These are phyloP conservation scores for Daphoenositta chrysoptera DNA, from an alignment of 2,113 vertebrate genomes.

Conservation along the genomic window DNA sequence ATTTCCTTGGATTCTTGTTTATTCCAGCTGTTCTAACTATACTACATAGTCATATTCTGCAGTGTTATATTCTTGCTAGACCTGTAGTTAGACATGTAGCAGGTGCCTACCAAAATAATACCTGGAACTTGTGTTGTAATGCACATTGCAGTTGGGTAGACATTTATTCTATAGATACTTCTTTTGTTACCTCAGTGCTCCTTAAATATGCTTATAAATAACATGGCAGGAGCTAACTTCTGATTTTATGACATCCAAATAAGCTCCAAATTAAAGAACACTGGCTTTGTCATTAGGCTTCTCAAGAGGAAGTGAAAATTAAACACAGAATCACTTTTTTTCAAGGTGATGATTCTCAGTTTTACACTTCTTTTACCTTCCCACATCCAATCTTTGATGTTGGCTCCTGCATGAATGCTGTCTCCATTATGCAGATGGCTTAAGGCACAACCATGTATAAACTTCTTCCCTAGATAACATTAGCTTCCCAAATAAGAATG, in stretches of 20 bases:
- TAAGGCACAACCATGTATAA: background rate
- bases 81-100: accelerated
- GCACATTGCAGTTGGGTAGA: background rate
- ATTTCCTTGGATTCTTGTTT: background rate
- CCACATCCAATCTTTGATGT: background rate
- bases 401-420: background rate
- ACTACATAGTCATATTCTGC: background rate
- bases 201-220: background rate
- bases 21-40: background rate
- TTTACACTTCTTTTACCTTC: background rate
- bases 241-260: background rate
- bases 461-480: background rate
- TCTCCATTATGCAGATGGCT: background rate
- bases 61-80: background rate
- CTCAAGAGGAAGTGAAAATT: background rate
- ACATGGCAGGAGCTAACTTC: background rate
- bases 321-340: background rate
- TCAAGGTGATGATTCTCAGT: background rate
- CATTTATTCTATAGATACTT: background rate
- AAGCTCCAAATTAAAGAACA: background rate
- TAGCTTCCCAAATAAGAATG: background rate
- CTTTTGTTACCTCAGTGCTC: background rate
- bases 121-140: background rate
- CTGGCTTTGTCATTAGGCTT: background rate
- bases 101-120: background rate